Percentiles rank a stretch among this genome's conserved stretches.
Conservation (phyloP, 2,113 vertebrate species). For the Melospiza georgiana region DNA sequence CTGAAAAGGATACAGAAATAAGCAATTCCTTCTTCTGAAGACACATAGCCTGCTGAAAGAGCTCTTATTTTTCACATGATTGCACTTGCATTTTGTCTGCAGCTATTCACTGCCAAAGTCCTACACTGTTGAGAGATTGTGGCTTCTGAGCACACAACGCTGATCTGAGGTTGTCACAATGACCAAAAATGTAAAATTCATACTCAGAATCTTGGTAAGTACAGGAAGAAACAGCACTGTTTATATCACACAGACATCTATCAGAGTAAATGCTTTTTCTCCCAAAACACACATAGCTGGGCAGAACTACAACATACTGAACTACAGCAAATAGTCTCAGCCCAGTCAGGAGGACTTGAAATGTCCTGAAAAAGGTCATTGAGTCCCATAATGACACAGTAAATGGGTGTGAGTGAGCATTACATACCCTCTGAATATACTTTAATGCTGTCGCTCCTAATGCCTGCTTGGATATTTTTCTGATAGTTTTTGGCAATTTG, state of each 20-base stretch:
- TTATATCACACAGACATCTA: not conserved
- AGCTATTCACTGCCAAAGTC: not conserved
- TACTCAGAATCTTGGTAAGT: not conserved
- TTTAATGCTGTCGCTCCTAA: constrained; percentile 27
- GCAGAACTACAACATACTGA: not conserved
- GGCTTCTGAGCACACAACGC: not conserved
- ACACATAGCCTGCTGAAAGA: not conserved
- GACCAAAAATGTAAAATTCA: not conserved
- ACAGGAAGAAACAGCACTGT: not conserved
- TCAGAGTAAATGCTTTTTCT: not conserved
- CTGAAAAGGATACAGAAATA: not conserved
- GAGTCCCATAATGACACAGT: not conserved
- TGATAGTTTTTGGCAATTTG: constrained; percentile 45
- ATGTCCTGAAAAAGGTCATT: not conserved
- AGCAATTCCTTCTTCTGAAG: not conserved
- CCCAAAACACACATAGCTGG: not conserved
- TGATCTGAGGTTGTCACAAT: not conserved
- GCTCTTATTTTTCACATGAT: constrained; percentile 1
- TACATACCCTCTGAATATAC: not conserved
- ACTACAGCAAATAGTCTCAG: not conserved
- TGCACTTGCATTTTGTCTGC: not conserved
- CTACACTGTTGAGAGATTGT: not conserved
- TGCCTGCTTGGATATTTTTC: constrained; percentile 42
- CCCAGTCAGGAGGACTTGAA: not conserved
- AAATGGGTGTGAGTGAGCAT: not conserved